Evolutionary conservation across 2,888 invertebrate species (phyloP), one percentile per base, ranked within the genome.

Genomic region (Eupithecia subfuscata): DNA sequence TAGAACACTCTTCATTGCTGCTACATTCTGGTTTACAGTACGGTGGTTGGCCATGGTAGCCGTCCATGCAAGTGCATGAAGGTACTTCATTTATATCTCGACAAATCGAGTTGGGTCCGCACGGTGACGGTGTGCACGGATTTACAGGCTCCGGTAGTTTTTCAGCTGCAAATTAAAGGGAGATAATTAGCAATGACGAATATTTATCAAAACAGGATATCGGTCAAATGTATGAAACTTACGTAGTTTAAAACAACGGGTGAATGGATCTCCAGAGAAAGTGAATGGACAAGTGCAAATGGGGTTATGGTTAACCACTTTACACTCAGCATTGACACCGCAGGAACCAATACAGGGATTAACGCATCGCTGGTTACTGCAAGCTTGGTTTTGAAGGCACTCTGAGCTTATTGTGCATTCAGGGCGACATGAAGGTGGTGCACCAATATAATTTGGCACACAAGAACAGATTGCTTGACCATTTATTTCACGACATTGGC

Each of bases 1-100:
- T 93, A 18, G 96, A 89, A 86, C 97, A 98, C 88, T 98, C 97
- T 80, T 96, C 96, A 83, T 97, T 97, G 79, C 96, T 96, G 69
- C 96, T 95, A 88, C 98, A 98, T 91, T 98, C 98, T 1, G 97
- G 97, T 81, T 96, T 95, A 83, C 97, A 98, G 82, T 97, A 96
- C 5, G 97, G 97, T 70, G 97, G 97, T 78, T 96, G 95, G 40
- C 97, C 97, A 65, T 95, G 95, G 84, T 96, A 97, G 75, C 96
- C 96, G 73, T 96, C 95, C 72, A 96, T 87, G 83, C 98, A 98
- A 52, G 97, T 97, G 85, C 98, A 98, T 0, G 97, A 96, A 5
- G 97, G 97, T 12, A 96, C 95, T 80, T 96, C 96, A 78, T 97
- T 96, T 16, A 96, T 89, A 75, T 96, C 95, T 87, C 95, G 96